A percentile compares a stretch with the other conserved stretches of the same genome.
Conservation (phyloP, 2,888 invertebrate species). For the Synanthedon formicaeformis region DNA sequence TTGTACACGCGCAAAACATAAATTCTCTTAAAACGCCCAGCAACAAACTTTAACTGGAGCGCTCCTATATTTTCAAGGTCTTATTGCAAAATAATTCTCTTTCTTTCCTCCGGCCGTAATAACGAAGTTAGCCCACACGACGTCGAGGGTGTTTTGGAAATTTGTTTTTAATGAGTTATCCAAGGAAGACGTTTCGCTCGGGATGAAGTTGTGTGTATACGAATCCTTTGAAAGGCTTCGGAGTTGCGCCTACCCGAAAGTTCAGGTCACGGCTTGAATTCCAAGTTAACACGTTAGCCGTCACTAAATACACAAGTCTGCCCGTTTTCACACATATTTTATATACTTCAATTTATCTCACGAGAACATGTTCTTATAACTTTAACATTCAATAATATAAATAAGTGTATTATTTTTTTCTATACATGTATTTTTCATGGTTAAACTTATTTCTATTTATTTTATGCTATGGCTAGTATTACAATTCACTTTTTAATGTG, state of each 20-base stretch:
- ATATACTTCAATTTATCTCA: constrained; percentile 6
- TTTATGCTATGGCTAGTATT: too few relatives aligned
- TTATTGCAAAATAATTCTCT: constrained; percentile 14
- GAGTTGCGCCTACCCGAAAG: constrained; percentile 33
- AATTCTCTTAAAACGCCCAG: constrained; percentile 1
- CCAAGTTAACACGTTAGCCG: constrained; percentile 13
- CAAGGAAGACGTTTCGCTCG: constrained; percentile 27
- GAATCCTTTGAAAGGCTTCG: constrained; percentile 36
- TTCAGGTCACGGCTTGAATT: constrained; percentile 39
- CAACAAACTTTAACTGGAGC: constrained; percentile 4
- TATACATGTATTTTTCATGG: too few relatives aligned
- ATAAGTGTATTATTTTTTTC: too few relatives aligned
- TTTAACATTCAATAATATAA: too few relatives aligned
- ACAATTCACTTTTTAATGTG: too few relatives aligned
- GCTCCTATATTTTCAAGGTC: constrained; percentile 7
- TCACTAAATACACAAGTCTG: neutral
- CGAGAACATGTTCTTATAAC: too few relatives aligned
- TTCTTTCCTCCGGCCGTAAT: constrained; percentile 12
- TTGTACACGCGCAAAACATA: neutral
- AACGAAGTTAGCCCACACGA: constrained; percentile 15
- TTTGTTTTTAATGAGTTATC: constrained; percentile 44
- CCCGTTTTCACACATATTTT: constrained; percentile 19
- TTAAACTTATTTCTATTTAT: too few relatives aligned
- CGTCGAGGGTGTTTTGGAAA: constrained; percentile 22
- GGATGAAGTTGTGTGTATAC: constrained; percentile 22